Percentiles rank a stretch among this genome's conserved stretches.
Conservation (phyloP, 2,797 vertebrate genomes). For the Typhlichthys subterraneus region DNA sequence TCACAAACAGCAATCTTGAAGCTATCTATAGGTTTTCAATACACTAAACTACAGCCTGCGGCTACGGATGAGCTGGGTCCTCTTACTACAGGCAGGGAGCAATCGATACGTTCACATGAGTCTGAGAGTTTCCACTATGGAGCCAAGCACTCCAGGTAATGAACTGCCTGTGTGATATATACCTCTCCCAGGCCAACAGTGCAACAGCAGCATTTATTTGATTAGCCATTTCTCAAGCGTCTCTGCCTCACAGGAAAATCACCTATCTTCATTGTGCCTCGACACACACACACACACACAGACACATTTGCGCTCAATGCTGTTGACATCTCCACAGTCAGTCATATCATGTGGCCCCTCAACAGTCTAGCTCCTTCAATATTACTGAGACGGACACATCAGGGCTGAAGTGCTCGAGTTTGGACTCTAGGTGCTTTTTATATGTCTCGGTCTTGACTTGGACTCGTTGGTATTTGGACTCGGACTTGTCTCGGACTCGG, state of each 20-base stretch:
- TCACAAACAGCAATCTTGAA: slow-evolving; percentile 11
- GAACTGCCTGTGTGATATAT: slow-evolving; percentile 83
- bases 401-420: neutral
- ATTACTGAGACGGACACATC: neutral
- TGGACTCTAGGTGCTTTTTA: no score
- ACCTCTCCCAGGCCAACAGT: slow-evolving; percentile 60
- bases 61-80: slow-evolving; percentile 22
- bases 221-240: slow-evolving; percentile 67
- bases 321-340: neutral
- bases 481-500: no score
- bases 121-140: slow-evolving; percentile 42
- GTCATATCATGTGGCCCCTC: slow-evolving; percentile 1
- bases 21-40: slow-evolving; percentile 17
- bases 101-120: slow-evolving; percentile 71
- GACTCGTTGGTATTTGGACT: no score
- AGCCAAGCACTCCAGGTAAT: slow-evolving; percentile 84
- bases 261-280: slow-evolving; percentile 15
- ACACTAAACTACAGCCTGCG: slow-evolving; percentile 22
- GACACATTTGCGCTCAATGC: neutral
- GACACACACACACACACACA: slow-evolving; percentile 9
- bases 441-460: no score
- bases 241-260: slow-evolving; percentile 34
- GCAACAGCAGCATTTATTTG: slow-evolving; percentile 80
- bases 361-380: neutral
- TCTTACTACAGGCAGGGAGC: slow-evolving; percentile 36